Evolutionary conservation across 2,797 vertebrate genomes (phyloP), one percentile per base, ranked within the genome.

Genomic region (Sebastes hopkinsi): DNA sequence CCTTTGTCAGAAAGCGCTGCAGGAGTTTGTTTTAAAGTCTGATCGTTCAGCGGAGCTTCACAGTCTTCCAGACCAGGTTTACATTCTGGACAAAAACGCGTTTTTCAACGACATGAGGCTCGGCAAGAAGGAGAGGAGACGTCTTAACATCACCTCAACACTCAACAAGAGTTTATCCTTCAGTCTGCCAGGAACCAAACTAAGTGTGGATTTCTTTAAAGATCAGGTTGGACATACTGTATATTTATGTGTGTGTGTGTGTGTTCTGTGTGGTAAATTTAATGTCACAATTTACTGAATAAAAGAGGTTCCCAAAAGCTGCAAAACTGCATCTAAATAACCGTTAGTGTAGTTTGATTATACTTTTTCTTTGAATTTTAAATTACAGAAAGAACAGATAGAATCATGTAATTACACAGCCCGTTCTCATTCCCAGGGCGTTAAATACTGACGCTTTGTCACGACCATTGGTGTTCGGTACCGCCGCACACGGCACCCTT

Each of bases 51-150:
- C 80, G 0, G 96, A 96, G 89, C 94, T 96, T 52, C 92, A 94
- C 80, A 75, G 84, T 55, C 94, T 96, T 22, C 94, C 95, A 6
- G 95, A 96, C 52, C 94, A 81, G 30, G 74, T 93, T 75, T 94
- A 90, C 22, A 96, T 96, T 80, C 92, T 94, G 81, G 96, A 96
- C 2, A 85, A 96, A 82, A 93, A 96, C 16, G 93, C 95, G 1
- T 96, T 93, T 86, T 96, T 96, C 80, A 96, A 96, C 13, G 96
- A 96, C 85, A 94, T 83, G 83, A 91, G 95, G 10, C 92, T 96
- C 1, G 94, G 96, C 62, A 96, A 92, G 79, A 94, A 92, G 75
- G 94, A 96, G 86, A 93, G 34, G 72, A 94, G 85, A 81, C 93
- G 94, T 7, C 89, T 96, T 2, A 94, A 94, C 25, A 4, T 94